phyloP scores from a whole-genome alignment of 2,797 vertebrate species.

The Luscinia megarhynchos region DNA sequence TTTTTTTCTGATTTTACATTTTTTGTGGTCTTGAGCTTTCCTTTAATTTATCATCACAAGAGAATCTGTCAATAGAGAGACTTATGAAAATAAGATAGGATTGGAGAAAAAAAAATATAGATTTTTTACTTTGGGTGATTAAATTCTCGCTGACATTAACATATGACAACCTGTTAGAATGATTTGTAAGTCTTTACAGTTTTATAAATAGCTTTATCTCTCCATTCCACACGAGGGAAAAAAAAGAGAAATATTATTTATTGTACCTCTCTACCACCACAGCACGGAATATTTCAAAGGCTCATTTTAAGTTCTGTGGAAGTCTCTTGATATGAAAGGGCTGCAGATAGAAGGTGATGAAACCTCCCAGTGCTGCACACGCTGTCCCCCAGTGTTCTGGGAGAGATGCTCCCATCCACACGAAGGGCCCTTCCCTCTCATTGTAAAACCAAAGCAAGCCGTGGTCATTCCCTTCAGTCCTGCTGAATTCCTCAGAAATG shows the following conservation, averaged over 20 bases:
- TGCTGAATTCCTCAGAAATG: conserved; percentile 62
- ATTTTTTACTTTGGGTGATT: conserved; percentile 66
- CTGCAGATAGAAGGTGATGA: conserved; percentile 67
- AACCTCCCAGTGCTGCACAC: conserved; percentile 14
- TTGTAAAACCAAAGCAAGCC: conserved; percentile 64
- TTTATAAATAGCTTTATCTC: conserved; percentile 78
- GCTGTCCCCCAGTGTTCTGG: conserved; percentile 23
- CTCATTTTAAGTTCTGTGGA: conserved; percentile 70
- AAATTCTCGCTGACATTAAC: conserved; percentile 71
- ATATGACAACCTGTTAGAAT: conserved; percentile 74
- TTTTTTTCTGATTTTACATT: neutral
- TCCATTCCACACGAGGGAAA: conserved; percentile 69
- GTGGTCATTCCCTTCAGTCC: conserved; percentile 70
- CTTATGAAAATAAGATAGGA: conserved; percentile 31
- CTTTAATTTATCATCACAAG: conserved; percentile 60
- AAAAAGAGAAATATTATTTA: conserved; percentile 76
- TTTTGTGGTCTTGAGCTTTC: neutral
- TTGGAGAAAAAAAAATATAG: neutral
- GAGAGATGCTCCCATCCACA: conserved; percentile 56
- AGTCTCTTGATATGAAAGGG: conserved; percentile 72
- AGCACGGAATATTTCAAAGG: conserved; percentile 72
- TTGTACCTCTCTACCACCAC: conserved; percentile 63
- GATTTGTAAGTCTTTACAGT: conserved; percentile 72
- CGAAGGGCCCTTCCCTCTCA: conserved; percentile 64
- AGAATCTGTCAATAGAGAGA: conserved; percentile 30